Percentiles rank a stretch among this genome's conserved stretches.
These are phyloP conservation scores for Casuarius casuarius DNA, from an alignment of 2,113 vertebrate species.

Conservation along the genomic window DNA sequence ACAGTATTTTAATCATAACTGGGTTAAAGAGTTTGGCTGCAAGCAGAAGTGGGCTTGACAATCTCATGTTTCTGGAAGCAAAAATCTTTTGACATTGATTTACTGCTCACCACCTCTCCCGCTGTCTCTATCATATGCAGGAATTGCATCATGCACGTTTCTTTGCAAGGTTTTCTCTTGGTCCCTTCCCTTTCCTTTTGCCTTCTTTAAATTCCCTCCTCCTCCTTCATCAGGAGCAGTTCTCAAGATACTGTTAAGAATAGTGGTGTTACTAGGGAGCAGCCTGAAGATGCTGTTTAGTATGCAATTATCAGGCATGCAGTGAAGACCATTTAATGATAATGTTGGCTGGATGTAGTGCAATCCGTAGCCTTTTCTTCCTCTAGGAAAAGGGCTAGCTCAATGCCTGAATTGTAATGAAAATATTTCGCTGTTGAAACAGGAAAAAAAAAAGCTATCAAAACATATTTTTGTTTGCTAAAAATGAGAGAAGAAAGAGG, in stretches of 20 bases:
- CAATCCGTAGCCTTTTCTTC: background rate
- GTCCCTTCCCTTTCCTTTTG: background rate
- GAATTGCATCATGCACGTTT: background rate
- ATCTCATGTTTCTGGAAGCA: background rate
- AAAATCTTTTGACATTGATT: background rate
- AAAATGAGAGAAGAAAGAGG: background rate
- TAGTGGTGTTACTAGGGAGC: background rate
- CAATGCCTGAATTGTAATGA: background rate
- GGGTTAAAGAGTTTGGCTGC: background rate
- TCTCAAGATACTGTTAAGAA: background rate
- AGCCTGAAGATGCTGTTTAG: background rate
- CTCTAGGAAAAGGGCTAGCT: background rate
- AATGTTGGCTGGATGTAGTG: background rate
- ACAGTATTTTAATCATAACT: background rate
- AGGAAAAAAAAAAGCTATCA: background rate
- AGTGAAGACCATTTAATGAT: background rate
- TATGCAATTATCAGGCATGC: background rate
- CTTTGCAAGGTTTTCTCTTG: background rate
- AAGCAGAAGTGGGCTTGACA: background rate
- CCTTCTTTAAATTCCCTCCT: conserved; percentile 25
- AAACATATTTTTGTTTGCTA: background rate
- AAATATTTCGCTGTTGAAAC: background rate
- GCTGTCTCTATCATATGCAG: background rate
- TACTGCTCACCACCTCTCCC: background rate
- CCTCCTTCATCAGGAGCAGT: background rate